Base-by-base conservation (phyloP, 2,797 vertebrate species). In the Paramormyrops hopkinsi region DNA sequence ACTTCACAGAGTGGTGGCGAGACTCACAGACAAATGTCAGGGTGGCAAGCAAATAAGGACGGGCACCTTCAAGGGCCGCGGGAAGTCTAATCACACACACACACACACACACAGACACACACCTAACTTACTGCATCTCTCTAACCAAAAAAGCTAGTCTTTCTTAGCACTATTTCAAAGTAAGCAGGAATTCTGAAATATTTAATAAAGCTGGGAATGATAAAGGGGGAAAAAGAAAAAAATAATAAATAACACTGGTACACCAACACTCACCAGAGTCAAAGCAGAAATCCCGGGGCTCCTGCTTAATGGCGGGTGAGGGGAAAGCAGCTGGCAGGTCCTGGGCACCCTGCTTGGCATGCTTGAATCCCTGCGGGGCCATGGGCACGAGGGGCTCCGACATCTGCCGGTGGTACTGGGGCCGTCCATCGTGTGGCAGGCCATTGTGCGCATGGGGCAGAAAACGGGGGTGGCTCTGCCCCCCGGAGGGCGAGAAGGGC, bases 271-370 rank as follows among this genome's bases (percentile, higher is more conserved):
- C 91, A 98, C 98, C 98, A 95, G 98, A 98, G 93, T 99, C 98
- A 2, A 98, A 97, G 96, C 98, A 98, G 95, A 97, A 99, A 94
- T 99, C 98, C 11, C 96, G 94, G 19, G 98, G 98, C 94, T 99
- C 98, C 94, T 98, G 98, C 92, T 99, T 99, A 95, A 99, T 98
- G 94, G 96, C 96, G 96, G 98, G 94, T 4, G 97, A 94, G 93
- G 97, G 97, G 95, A 98, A 99, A 88, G 96, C 90, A 95, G 92
- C 0, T 94, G 93, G 94, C 94, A 98, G 95, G 92, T 94, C 90
- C 8, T 97, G 95, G 33, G 96, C 95, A 0, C 97, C 94, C 0
- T 98, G 97, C 93, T 99, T 97, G 0, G 92, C 53, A 8, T 98
- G 97, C 93, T 99, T 99, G 95, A 98, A 99, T 92, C 97, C 96